Percentiles rank a stretch among this genome's conserved stretches.
Evolutionary conservation across 2,888 invertebrate genomes (phyloP).

Genomic region (Anorthoa munda): DNA sequence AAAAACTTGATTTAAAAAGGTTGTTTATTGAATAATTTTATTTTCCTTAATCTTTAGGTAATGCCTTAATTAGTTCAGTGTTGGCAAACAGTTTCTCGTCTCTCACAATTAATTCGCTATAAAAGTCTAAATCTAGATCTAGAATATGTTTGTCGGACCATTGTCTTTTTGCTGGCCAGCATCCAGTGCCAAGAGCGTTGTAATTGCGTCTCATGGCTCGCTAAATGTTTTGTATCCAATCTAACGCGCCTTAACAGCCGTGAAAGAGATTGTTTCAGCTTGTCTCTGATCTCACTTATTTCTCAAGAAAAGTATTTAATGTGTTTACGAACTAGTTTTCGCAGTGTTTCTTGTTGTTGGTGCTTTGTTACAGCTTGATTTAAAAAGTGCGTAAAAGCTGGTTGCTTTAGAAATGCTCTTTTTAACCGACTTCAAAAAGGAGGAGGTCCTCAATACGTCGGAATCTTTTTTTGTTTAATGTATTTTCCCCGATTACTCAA

Average conservation of each 20-base stretch:
- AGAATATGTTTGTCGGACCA: slow-evolving; percentile 55
- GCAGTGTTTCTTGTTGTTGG: slow-evolving; percentile 24
- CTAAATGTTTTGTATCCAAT: slow-evolving; percentile 64
- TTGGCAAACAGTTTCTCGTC: slow-evolving; percentile 37
- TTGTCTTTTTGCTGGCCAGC: slow-evolving; percentile 69
- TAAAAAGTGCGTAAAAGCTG: background rate
- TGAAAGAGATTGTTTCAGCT: slow-evolving; percentile 50
- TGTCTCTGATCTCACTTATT: slow-evolving; percentile 48
- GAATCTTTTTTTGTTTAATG: too few relatives aligned
- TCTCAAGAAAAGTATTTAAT: slow-evolving; percentile 37
- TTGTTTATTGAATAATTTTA: too few relatives aligned
- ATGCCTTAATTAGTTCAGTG: slow-evolving; percentile 32
- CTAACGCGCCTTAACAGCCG: slow-evolving; percentile 55
- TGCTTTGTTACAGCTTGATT: slow-evolving; percentile 8
- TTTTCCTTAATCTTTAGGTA: background rate
- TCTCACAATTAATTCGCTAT: slow-evolving; percentile 43
- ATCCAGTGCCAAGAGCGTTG: slow-evolving; percentile 74
- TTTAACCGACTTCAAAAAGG: too few relatives aligned
- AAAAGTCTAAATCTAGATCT: slow-evolving; percentile 48
- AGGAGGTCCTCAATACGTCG: too few relatives aligned
- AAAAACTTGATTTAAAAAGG: too few relatives aligned
- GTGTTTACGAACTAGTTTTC: slow-evolving; percentile 32
- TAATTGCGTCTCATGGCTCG: slow-evolving; percentile 74
- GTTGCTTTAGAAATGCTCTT: background rate
- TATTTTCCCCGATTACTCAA: too few relatives aligned